These are phyloP conservation scores for Gallinago nigripennis DNA, from an alignment of 2,797 vertebrate genomes.

Conservation along the genomic window DNA sequence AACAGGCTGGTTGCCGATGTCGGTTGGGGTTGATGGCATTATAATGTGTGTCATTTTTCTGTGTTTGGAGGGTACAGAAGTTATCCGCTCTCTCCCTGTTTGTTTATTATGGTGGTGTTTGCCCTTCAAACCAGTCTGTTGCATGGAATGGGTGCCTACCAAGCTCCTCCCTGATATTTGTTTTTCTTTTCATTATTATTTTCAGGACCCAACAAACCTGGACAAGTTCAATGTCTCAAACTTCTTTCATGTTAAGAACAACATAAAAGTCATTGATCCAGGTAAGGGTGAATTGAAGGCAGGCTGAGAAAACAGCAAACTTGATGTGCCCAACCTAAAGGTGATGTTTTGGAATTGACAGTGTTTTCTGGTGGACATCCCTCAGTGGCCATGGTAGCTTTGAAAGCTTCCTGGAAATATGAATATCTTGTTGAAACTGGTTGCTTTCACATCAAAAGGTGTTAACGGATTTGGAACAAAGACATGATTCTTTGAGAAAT, in stretches of 20 bases:
- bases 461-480: background rate
- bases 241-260: conserved; percentile 97
- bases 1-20: background rate
- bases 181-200: background rate
- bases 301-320: background rate
- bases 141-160: background rate
- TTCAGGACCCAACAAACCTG: conserved; percentile 93
- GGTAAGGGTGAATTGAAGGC: conserved; percentile 74
- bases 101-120: background rate
- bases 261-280: conserved; percentile 90
- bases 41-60: background rate
- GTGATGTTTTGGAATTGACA: background rate
- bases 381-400: background rate
- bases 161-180: background rate
- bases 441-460: background rate
- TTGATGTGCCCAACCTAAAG: background rate
- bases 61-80: background rate
- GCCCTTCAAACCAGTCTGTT: background rate
- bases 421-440: background rate
- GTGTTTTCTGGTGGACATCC: background rate
- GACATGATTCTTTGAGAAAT: background rate
- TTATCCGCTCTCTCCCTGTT: background rate
- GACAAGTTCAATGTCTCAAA: conserved; percentile 97
- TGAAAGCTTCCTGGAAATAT: background rate
- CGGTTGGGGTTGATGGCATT: background rate